phyloP scores from a whole-genome alignment of 2,888 invertebrate genomes.

The Willowsia nigromaculata region DNA sequence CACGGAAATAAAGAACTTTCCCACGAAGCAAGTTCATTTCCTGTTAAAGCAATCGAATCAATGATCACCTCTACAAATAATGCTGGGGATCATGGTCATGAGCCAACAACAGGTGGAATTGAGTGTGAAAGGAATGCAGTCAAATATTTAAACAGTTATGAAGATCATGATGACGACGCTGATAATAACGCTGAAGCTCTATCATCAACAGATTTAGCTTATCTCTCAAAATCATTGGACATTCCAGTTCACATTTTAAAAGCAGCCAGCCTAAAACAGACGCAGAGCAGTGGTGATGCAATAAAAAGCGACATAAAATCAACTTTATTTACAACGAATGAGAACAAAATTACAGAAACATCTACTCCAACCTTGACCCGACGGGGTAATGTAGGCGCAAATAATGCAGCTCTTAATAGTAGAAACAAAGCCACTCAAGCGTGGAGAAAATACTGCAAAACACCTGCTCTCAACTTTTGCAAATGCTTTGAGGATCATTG shows the following conservation, averaged over 20 bases:
- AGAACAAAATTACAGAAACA: not conserved
- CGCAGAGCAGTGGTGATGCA: not conserved
- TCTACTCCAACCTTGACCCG: constrained; percentile 26
- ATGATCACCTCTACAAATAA: not conserved
- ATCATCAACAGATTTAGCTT: constrained; percentile 34
- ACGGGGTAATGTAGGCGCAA: not conserved
- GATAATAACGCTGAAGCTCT: not conserved
- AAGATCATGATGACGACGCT: not conserved
- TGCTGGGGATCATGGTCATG: not conserved
- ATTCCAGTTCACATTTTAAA: constrained; percentile 57
- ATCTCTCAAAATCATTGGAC: constrained; percentile 65
- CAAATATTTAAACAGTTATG: constrained; percentile 10
- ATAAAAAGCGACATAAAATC: not conserved
- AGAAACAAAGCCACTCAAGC: constrained; percentile 19
- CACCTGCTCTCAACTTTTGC: constrained; percentile 70
- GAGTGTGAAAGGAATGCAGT: constrained; percentile 10
- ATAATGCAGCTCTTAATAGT: not conserved
- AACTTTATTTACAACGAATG: not conserved
- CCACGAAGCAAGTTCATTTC: constrained; percentile 70
- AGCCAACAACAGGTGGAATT: constrained; percentile 24
- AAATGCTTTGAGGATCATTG: constrained; percentile 75
- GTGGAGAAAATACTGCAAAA: constrained; percentile 57
- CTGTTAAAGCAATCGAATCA: constrained; percentile 41
- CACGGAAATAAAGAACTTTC: constrained; percentile 59
- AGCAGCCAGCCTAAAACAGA: constrained; percentile 48